phyloP scores from a whole-genome alignment of 2,888 invertebrate genomes.

The Dendrolimus houi region DNA sequence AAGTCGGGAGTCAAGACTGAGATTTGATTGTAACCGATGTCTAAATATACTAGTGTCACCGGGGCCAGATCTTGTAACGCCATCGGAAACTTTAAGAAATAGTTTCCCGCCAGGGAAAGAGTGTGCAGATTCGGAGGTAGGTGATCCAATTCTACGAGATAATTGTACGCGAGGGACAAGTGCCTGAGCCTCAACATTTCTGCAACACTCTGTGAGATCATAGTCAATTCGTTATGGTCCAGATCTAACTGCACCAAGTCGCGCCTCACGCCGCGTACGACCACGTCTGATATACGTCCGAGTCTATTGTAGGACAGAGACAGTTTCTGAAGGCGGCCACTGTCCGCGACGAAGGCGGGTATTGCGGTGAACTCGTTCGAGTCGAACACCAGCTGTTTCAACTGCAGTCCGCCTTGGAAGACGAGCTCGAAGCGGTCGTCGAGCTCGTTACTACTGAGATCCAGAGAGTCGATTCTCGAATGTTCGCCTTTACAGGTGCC shows the following conservation, averaged over 20 bases:
- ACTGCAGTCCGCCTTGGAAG: slow-evolving; percentile 79
- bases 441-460: slow-evolving; percentile 86
- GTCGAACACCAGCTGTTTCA: slow-evolving; percentile 84
- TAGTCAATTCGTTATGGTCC: slow-evolving; percentile 81
- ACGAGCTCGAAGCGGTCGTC: slow-evolving; percentile 77
- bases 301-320: slow-evolving; percentile 85
- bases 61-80: slow-evolving; percentile 78
- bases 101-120: slow-evolving; percentile 84
- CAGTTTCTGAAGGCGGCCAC: slow-evolving; percentile 81
- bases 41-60: slow-evolving; percentile 79
- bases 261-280: slow-evolving; percentile 80
- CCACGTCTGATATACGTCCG: slow-evolving; percentile 77
- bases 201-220: slow-evolving; percentile 78
- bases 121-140: slow-evolving; percentile 80
- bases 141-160: slow-evolving; percentile 65
- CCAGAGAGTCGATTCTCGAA: slow-evolving; percentile 83
- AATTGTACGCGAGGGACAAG: slow-evolving; percentile 86
- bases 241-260: slow-evolving; percentile 84
- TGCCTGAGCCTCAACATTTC: slow-evolving; percentile 79
- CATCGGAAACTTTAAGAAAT: slow-evolving; percentile 79
- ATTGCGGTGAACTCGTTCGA: slow-evolving; percentile 83
- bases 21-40: slow-evolving; percentile 89
- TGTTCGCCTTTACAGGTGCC: slow-evolving; percentile 40
- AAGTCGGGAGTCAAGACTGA: slow-evolving; percentile 79
- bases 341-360: slow-evolving; percentile 78